Conservation (phyloP, 2,797 vertebrate species). For the Poecilia gillii region DNA sequence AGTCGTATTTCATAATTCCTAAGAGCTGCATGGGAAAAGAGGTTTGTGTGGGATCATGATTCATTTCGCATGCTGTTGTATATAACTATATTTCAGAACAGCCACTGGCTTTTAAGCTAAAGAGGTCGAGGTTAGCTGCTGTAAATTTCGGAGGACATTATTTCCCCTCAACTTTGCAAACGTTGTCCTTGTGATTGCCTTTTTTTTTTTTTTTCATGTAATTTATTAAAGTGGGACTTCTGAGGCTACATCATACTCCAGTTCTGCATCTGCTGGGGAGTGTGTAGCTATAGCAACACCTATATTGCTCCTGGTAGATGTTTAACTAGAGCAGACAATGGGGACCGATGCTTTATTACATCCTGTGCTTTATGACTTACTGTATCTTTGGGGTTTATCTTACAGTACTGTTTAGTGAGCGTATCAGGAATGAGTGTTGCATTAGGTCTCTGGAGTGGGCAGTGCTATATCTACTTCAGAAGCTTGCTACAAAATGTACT, state of each 20-base stretch:
- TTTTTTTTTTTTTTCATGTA: slow-evolving; percentile 57
- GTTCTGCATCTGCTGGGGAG: slow-evolving; percentile 61
- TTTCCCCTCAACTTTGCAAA: slow-evolving; percentile 41
- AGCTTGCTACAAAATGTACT: slow-evolving; percentile 26
- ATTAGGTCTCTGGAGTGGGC: slow-evolving; percentile 38
- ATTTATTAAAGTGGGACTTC: slow-evolving; percentile 76
- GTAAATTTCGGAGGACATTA: slow-evolving; percentile 55
- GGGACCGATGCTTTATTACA: slow-evolving; percentile 75
- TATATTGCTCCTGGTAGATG: slow-evolving; percentile 73
- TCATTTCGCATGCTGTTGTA: slow-evolving; percentile 24
- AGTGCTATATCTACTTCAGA: slow-evolving; percentile 33
- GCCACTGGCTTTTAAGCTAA: slow-evolving; percentile 41
- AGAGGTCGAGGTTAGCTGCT: slow-evolving; percentile 48
- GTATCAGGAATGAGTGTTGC: slow-evolving; percentile 47
- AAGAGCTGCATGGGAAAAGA: slow-evolving; percentile 34
- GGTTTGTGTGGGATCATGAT: slow-evolving; percentile 28
- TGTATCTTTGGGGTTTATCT: slow-evolving; percentile 62
- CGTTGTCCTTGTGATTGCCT: slow-evolving; percentile 52
- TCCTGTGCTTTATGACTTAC: slow-evolving; percentile 70
- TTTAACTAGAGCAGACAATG: slow-evolving; percentile 77
- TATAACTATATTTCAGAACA: slow-evolving; percentile 1
- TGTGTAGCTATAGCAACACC: slow-evolving; percentile 75
- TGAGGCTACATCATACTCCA: slow-evolving; percentile 61
- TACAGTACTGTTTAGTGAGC: slow-evolving; percentile 58
- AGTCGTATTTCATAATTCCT: slow-evolving; percentile 73